Evolutionary conservation across 1,140 invertebrate genomes (phyloP).

Genomic region (Camponotus pennsylvanicus): DNA sequence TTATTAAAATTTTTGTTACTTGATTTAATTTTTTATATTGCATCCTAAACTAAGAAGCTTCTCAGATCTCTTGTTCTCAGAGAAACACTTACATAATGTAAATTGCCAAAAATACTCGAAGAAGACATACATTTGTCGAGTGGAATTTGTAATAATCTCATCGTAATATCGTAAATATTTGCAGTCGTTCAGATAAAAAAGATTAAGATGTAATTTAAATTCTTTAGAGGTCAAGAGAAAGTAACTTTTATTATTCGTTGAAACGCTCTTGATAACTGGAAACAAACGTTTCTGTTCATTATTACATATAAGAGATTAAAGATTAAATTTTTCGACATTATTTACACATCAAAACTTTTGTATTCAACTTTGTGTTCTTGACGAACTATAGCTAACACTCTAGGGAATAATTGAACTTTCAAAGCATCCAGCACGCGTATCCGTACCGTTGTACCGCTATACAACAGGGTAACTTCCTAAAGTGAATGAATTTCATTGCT

Average conservation of each 20-base stretch:
- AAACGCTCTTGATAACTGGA: not conserved
- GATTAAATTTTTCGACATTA: slow-evolving; percentile 13
- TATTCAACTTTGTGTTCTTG: not conserved
- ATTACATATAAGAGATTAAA: not conserved
- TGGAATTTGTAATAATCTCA: not conserved
- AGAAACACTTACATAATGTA: not conserved
- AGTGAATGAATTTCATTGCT: slow-evolving; percentile 10
- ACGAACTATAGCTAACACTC: not conserved
- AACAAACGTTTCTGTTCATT: not conserved
- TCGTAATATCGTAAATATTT: not conserved
- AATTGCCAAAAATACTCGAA: not conserved
- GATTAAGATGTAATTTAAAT: not conserved
- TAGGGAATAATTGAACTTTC: not conserved
- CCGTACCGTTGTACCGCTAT: not conserved
- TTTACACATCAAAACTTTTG: not conserved
- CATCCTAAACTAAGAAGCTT: not conserved
- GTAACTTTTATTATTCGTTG: not conserved
- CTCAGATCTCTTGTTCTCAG: not conserved
- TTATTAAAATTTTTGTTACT: no score
- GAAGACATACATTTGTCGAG: not conserved
- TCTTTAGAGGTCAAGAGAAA: not conserved
- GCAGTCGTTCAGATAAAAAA: not conserved
- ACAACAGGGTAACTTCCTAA: not conserved
- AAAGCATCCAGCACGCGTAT: not conserved
- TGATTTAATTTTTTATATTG: no score